Evolutionary conservation across 2,888 invertebrate species (phyloP).

Genomic region (Teleogryllus oceanicus): DNA sequence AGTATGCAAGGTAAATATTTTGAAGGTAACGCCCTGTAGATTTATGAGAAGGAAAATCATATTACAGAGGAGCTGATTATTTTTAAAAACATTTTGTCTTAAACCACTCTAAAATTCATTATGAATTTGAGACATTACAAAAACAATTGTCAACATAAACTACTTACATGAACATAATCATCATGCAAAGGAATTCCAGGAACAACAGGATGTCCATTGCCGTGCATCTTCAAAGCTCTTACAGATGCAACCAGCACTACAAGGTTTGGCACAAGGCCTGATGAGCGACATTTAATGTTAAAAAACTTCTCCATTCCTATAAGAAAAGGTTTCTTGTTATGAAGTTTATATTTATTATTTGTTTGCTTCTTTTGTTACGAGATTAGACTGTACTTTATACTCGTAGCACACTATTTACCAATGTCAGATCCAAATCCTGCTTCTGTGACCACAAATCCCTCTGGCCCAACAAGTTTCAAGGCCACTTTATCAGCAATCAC

Average conservation of each 20-base stretch:
- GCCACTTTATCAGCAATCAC: conserved; percentile 92
- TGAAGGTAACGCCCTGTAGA: no score
- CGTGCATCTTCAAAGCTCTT: conserved; percentile 97
- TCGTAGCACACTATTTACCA: conserved; percentile 55
- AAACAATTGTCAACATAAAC: no score
- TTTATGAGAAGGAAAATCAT: no score
- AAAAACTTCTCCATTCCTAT: conserved; percentile 96
- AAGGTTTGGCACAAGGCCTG: conserved; percentile 79
- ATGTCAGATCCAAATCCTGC: conserved; percentile 99
- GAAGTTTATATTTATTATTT: no score
- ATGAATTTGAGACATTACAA: neutral
- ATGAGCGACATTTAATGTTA: conserved; percentile 91
- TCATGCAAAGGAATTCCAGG: conserved; percentile 79
- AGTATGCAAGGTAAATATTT: no score
- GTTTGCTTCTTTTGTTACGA: neutral
- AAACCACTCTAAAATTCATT: neutral
- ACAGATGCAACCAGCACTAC: conserved; percentile 91
- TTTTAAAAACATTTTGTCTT: no score
- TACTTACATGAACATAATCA: conserved; percentile 64
- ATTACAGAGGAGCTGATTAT: no score
- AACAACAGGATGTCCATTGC: conserved; percentile 87
- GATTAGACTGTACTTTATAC: neutral
- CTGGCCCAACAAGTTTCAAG: conserved; percentile 83
- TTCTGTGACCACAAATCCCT: conserved; percentile 94
- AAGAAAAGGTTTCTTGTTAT: conserved; percentile 26